Base-by-base conservation (phyloP, 1,140 invertebrate species). In the Cataglyphis hispanica region DNA sequence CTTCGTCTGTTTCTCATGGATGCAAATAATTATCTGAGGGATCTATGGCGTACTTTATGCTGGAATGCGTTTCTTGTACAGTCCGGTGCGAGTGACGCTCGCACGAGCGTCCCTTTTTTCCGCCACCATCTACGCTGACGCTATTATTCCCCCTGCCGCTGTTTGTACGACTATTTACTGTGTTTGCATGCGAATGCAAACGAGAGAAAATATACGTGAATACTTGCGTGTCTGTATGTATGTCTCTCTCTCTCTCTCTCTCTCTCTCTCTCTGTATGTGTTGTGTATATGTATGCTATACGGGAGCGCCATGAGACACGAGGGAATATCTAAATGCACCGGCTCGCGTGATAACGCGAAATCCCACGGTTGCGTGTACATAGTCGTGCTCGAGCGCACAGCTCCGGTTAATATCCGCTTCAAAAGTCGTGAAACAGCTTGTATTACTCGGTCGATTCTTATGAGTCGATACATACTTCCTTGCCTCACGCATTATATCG, bases 1-100 rank as follows among this genome's bases (percentile, higher is more conserved):
- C 72, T 60, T 66, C 66, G 4, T 37, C 77, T 31, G 27, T 31
- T 46, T 66, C 72, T 56, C 66, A 74, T 83, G 80, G 67, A 90
- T 90, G 87, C 81, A 93, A 92, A 93, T 93, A 94, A 93, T 93
- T 94, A 94, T 93, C 92, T 90, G 86, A 64, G 88, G 89, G 89
- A 91, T 88, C 91, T 90, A 93, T 91, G 91, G 91, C 90, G 91
- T 93, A 91, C 88, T 92, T 93, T 93, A 93, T 91, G 91, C 86
- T 89, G 92, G 91, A 93, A 93, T 92, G 92, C 89, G 88, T 92
- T 93, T 93, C 92, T 93, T 92, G 88, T 92, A 91, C 81, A 88
- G 90, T 40, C 90, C 77, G 56, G 61, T 84, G 75, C 70, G 85
- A 83, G 46, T 69, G 89, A 93, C 86, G 89, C 86, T 88, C 87